Evolutionary conservation across 2,113 vertebrate species (phyloP), one percentile per base, ranked within the genome.

Genomic region (Protobothrops flavoviridis): DNA sequence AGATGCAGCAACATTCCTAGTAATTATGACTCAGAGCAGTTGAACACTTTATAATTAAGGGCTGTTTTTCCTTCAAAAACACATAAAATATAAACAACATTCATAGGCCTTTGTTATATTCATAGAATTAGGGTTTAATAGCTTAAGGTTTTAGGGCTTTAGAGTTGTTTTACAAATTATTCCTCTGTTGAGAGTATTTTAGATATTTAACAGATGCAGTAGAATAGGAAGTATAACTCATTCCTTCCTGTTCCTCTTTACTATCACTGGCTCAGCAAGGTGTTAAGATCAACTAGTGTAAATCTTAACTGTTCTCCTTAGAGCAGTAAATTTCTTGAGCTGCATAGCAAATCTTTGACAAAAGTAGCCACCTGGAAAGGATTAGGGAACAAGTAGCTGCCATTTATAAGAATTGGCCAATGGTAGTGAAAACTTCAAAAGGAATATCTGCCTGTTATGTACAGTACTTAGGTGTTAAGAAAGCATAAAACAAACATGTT

Each of bases 221-320:
- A 53, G 48, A 93, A 90, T 85, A 90, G 81, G 89, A 90, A 93
- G 24, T 64, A 17, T 43, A 90, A 64, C 56, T 24, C 29, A 21
- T 48, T 85, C 23, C 26, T 61, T 93, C 92, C 89, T 90, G 45
- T 90, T 64, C 55, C 48, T n/a, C 45, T 87, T 86, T 13, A 29
- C 43, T 20, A 53, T 61, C 57, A 87, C 20, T 24, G 33, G 61
- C 12, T 86, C 43, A 85, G 26, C 17, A 43, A 93, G 17, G 12
- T 57, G n/a, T 89, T 52, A 11, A 50, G 52, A 64, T 64, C 20
- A 50, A 5, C 8, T 33, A 20, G 3, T 43, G 43, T 50, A 50
- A 52, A 87, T 26, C 3, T 92, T 64, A 11, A 26, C 21, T 50
- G 85, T 93, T 85, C 64, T 89, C 55, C 69, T 81, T 39, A 26